Percentiles rank a stretch among this genome's conserved stretches.
These are phyloP conservation scores for Momotus momota DNA, from an alignment of 2,797 vertebrate genomes.

Conservation along the genomic window DNA sequence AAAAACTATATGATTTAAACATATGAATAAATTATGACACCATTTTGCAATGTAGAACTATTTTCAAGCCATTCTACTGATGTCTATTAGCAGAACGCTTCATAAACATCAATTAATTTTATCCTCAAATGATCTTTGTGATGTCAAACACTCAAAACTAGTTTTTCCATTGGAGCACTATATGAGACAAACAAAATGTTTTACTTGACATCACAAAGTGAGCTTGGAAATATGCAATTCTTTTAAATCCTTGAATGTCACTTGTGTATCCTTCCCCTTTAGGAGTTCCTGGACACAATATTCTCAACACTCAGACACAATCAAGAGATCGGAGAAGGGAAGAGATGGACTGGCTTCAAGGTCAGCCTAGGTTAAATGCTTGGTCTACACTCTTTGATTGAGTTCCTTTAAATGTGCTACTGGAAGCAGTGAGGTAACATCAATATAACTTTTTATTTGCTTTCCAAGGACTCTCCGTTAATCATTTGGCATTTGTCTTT, in stretches of 20 bases:
- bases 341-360: background rate
- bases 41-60: background rate
- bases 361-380: background rate
- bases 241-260: background rate
- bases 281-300: background rate
- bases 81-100: background rate
- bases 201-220: background rate
- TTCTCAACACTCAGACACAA: background rate
- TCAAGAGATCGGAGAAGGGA: background rate
- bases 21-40: background rate
- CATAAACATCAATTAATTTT: background rate
- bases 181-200: background rate
- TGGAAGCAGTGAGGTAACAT: background rate
- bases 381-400: background rate
- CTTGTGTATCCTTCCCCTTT: background rate
- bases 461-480: background rate
- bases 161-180: background rate
- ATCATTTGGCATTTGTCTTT: background rate
- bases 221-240: background rate
- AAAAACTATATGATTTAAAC: background rate
- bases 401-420: background rate
- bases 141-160: background rate
- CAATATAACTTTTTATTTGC: background rate
- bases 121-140: background rate
- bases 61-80: background rate